Percentiles rank a stretch among this genome's conserved stretches.
phyloP scores from a whole-genome alignment of 2,113 vertebrate species.

The Leucoraja erinaceus region DNA sequence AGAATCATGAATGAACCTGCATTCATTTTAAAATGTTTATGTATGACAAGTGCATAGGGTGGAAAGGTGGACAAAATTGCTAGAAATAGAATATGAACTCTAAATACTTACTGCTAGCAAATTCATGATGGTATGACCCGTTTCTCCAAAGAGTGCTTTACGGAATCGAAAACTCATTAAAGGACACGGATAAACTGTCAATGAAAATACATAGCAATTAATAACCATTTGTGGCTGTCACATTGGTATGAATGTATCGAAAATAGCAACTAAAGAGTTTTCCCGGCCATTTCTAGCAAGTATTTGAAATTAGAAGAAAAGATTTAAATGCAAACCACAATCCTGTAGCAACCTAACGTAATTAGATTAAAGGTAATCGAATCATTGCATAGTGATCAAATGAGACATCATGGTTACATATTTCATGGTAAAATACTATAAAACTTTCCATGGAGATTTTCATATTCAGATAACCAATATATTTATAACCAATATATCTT shows the following conservation, averaged over 20 bases:
- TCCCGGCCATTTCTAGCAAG: background rate
- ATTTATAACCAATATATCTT: background rate
- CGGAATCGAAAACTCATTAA: conserved; percentile 72
- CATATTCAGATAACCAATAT: background rate
- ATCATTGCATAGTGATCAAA: background rate
- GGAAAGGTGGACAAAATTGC: background rate
- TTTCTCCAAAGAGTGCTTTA: conserved; percentile 78
- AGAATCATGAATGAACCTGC: background rate
- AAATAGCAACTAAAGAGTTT: background rate
- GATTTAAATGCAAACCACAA: background rate
- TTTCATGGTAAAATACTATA: too few relatives aligned
- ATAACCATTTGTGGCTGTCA: background rate
- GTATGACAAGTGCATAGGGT: background rate
- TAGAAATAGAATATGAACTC: background rate
- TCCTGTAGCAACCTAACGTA: background rate
- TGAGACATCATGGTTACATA: too few relatives aligned
- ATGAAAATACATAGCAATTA: conserved; percentile 37
- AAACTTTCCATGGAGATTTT: background rate
- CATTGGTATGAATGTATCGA: background rate
- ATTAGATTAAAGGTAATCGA: background rate
- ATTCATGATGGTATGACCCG: conserved; percentile 88
- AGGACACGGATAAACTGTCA: conserved; percentile 72
- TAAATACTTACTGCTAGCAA: conserved; percentile 77
- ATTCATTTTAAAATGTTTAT: background rate
- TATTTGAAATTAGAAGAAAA: background rate